Evolutionary conservation across 2,797 vertebrate genomes (phyloP).

Genomic region (Antrozous pallidus): DNA sequence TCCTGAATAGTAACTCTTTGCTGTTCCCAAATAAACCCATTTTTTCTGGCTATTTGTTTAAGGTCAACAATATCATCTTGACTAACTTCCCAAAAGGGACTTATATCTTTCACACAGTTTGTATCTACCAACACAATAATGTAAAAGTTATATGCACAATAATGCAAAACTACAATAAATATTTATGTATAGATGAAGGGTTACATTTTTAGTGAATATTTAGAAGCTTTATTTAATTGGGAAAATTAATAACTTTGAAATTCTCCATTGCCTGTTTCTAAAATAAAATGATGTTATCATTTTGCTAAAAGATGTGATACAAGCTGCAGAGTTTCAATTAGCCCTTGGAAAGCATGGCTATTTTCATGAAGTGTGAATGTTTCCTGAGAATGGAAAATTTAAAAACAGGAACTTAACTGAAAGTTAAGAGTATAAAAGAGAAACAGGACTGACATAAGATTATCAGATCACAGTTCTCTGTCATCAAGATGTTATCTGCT

Average conservation of each 20-base stretch:
- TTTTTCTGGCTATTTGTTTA: neutral
- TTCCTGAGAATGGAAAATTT: slow-evolving; percentile 65
- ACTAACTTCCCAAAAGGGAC: neutral
- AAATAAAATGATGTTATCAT: slow-evolving; percentile 59
- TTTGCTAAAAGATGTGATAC: slow-evolving; percentile 52
- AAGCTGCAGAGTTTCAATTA: slow-evolving; percentile 58
- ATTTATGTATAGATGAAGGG: neutral
- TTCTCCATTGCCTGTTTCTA: slow-evolving; percentile 46
- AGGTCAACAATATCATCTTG: neutral
- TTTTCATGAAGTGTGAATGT: slow-evolving; percentile 68
- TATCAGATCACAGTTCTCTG: slow-evolving; percentile 33
- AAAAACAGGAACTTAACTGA: slow-evolving; percentile 62
- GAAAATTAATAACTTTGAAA: slow-evolving; percentile 54
- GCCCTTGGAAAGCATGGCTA: slow-evolving; percentile 55
- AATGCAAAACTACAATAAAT: neutral
- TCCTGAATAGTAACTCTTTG: neutral
- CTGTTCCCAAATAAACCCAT: neutral
- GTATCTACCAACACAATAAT: neutral
- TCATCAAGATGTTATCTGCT: neutral
- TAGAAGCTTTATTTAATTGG: neutral
- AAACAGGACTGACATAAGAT: slow-evolving; percentile 34
- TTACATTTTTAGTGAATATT: neutral
- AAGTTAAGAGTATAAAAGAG: slow-evolving; percentile 58
- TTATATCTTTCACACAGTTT: neutral
- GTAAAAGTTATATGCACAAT: neutral